Conservation (phyloP, 2,797 vertebrate species). For the Clarias fuscus region DNA sequence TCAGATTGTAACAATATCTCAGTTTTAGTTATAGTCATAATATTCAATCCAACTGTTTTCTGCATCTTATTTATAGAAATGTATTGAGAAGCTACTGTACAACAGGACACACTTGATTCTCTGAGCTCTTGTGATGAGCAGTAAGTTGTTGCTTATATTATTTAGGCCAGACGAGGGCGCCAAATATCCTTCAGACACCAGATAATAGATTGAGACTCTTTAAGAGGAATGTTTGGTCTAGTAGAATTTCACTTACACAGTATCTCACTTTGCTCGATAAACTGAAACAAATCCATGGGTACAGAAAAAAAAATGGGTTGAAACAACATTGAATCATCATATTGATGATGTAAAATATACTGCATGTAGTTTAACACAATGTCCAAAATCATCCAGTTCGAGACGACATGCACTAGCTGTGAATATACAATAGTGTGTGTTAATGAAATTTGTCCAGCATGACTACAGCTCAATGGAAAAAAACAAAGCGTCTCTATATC, state of each 20-base stretch:
- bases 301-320: not conserved
- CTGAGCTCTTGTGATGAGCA: not conserved
- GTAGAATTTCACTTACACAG: not conserved
- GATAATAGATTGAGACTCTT: not conserved
- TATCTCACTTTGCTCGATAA: not conserved
- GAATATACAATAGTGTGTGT: not conserved
- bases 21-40: not conserved
- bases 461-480: not conserved
- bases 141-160: not conserved
- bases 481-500: not conserved
- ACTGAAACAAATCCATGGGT: not conserved
- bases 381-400: not conserved
- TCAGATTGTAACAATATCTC: not conserved
- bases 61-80: not conserved
- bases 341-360: not conserved
- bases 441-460: not conserved
- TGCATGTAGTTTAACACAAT: too few relatives aligned
- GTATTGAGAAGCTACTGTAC: not conserved
- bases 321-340: not conserved
- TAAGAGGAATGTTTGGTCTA: not conserved
- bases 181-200: conserved; percentile 2
- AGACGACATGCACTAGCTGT: not conserved
- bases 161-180: conserved; percentile 13
- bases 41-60: not conserved
- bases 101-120: not conserved